Evolutionary conservation across 1,140 invertebrate species (phyloP).

Genomic region (Melipona quadrifasciata): DNA sequence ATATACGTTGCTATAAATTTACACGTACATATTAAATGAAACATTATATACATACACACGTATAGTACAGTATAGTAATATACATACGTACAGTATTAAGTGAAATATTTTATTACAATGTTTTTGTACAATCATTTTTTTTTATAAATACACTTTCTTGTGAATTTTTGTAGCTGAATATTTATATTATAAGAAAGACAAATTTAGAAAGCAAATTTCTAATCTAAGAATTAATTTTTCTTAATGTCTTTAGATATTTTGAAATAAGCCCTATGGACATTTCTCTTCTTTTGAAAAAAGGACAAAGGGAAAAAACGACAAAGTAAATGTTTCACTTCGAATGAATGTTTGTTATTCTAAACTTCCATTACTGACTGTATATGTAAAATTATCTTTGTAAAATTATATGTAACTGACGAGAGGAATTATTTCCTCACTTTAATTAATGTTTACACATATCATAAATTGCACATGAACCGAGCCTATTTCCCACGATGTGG

Average conservation of each 20-base stretch:
- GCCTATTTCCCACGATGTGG: constrained; percentile 15
- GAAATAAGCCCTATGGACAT: background rate
- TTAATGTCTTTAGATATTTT: background rate
- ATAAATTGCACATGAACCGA: constrained; percentile 14
- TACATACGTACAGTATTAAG: background rate
- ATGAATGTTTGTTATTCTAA: too few relatives aligned
- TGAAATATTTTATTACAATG: background rate
- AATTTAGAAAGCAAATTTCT: background rate
- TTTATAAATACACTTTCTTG: background rate
- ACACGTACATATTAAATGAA: background rate
- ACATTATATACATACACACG: background rate
- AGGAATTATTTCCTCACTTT: background rate
- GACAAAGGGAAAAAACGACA: background rate
- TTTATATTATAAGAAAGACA: background rate
- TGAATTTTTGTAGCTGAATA: background rate
- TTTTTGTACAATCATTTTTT: background rate
- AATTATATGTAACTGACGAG: background rate
- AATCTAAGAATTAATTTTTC: background rate
- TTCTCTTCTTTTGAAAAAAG: background rate
- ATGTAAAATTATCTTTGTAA: background rate
- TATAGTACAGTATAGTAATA: background rate
- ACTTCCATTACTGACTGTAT: background rate
- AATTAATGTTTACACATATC: background rate
- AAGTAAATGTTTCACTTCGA: background rate
- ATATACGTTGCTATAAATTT: background rate